Base-by-base conservation (phyloP, 2,888 invertebrate genomes). In the Tetramorium bicarinatum region DNA sequence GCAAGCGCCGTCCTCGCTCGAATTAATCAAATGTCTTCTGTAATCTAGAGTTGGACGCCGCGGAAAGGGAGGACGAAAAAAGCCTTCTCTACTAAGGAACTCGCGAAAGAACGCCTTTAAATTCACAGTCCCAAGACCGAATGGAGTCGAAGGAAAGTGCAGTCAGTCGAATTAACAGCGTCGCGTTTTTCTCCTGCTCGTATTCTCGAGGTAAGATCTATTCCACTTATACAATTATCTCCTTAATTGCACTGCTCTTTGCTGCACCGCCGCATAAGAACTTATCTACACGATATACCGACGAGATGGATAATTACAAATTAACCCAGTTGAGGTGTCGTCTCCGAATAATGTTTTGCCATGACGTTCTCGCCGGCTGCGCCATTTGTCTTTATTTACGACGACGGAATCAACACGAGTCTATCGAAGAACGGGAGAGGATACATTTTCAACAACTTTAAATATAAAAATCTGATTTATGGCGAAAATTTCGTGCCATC, bases 261-360 rank as follows among this genome's bases (percentile, higher is more conserved):
- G 83, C 83, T 67, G 67, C 64, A 71, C 54, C 82, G 66, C 64
- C 67, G 87, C 54, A 13, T 71, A 87, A 76, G 83, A 83, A 88
- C 85, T 87, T 86, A 85, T 86, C 87, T 85, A 87, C 85, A 89
- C 85, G 86, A 85, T 80, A 69, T 47, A 80, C 61, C 77, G 56
- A 83, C 85, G 85, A 87, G 88, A 88, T 88, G 87, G 85, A 89
- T 91, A 91, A 91, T 91, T 88, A 84, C 82, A 86, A 91, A 91
- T 91, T 91, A 91, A 89, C 89, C 87, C 79, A 87, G 85, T 86
- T 89, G 82, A 82, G 79, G 81, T 87, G 82, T 67, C 72, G 85
- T 77, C 79, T 86, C 56, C 81, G 83, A 82, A 75, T 83, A 84
- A 89, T 71, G 85, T 81, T 85, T 86, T 85, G 85, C 76, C 81